A percentile compares a stretch with the other conserved stretches of the same genome.
phyloP scores from a whole-genome alignment of 37 sponge, comb jelly and placozoan species.

The Bolinopsis microptera region DNA sequence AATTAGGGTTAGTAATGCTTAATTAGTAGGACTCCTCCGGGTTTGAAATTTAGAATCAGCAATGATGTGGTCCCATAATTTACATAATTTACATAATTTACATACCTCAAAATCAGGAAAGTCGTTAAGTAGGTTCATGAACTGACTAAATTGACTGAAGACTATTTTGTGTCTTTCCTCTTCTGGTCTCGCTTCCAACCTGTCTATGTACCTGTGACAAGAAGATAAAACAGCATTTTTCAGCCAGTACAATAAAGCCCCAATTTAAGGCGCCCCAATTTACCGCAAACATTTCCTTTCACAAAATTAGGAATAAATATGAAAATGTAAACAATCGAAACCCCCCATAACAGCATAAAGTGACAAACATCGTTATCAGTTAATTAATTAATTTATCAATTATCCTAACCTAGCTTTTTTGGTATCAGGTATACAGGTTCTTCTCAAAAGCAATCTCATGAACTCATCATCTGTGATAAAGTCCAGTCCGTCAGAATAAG shows the following conservation, averaged over 20 bases:
- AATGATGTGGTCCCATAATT: no score
- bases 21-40: no score
- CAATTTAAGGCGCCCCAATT: no score
- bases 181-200: slow-evolving; percentile 14
- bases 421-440: slow-evolving; percentile 33
- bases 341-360: no score
- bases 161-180: background rate
- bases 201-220: slow-evolving; percentile 65
- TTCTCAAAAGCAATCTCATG: slow-evolving; percentile 7
- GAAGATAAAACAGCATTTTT: background rate
- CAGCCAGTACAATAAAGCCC: no score
- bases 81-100: no score
- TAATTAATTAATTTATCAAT: background rate
- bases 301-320: no score
- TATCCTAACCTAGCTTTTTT: slow-evolving; percentile 61
- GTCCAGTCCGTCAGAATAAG: slow-evolving; percentile 33
- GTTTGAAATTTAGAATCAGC: no score
- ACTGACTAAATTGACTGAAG: slow-evolving; percentile 26
- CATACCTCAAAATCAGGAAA: slow-evolving; percentile 65
- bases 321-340: no score
- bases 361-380: no score
- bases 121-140: slow-evolving; percentile 33
- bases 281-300: no score
- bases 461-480: slow-evolving; percentile 62
- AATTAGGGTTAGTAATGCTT: no score